Conservation (phyloP, 2,113 vertebrate species). For the Vicugna pacos region DNA sequence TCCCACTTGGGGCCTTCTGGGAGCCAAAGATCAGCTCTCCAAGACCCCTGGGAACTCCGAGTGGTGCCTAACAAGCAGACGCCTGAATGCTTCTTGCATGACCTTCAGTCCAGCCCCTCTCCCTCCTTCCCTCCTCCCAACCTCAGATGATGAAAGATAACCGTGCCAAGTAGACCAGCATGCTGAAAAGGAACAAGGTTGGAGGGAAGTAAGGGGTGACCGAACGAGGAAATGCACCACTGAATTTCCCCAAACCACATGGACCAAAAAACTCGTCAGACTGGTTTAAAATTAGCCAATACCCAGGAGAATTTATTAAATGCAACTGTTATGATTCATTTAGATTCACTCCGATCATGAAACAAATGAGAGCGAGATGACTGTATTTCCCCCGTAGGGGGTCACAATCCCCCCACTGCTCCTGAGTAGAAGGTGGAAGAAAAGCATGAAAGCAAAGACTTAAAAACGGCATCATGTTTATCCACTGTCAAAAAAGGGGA, state of each 20-base stretch:
- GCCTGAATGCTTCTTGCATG: neutral
- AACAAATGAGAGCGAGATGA: conserved; percentile 62
- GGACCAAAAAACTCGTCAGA: conserved; percentile 81
- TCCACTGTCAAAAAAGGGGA: neutral
- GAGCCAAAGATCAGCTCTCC: neutral
- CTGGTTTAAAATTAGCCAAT: conserved; percentile 80
- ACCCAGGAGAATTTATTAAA: conserved; percentile 78
- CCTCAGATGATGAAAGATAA: conserved; percentile 30
- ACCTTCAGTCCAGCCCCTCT: neutral
- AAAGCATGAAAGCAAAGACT: neutral
- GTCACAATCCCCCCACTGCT: neutral
- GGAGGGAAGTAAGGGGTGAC: conserved; percentile 1
- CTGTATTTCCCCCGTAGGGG: neutral
- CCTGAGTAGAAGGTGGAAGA: neutral
- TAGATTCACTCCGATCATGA: conserved; percentile 71
- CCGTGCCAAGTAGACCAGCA: neutral
- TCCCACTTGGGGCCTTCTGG: neutral
- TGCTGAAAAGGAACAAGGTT: neutral
- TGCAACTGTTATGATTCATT: conserved; percentile 74
- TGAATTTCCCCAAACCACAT: conserved; percentile 66
- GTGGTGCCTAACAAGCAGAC: neutral
- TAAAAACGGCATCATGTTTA: neutral
- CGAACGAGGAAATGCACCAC: conserved; percentile 47
- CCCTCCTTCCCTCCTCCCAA: neutral
- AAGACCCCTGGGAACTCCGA: neutral